Evolutionary conservation across 1,140 invertebrate species (phyloP).

Genomic region (Melitaea cinxia): DNA sequence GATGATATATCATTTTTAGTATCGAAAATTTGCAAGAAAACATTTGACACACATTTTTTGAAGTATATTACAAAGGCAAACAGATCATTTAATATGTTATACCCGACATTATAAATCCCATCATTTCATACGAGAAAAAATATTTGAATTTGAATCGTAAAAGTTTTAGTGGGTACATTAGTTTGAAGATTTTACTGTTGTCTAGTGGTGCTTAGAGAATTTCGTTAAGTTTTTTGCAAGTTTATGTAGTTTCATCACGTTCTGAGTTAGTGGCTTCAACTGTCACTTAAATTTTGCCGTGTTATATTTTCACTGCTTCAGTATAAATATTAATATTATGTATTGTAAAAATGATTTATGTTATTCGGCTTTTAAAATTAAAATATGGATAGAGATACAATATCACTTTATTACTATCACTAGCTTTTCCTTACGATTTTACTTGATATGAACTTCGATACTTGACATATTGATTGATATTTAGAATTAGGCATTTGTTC

Average conservation of each 20-base stretch:
- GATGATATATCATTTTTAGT: too few relatives aligned
- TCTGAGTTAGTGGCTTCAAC: constrained; percentile 31
- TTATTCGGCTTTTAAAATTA: too few relatives aligned
- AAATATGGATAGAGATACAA: too few relatives aligned
- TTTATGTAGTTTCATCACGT: constrained; percentile 43
- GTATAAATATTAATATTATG: constrained; percentile 14
- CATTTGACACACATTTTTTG: too few relatives aligned
- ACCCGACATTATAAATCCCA: not conserved
- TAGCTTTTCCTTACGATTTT: too few relatives aligned
- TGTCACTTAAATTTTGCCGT: constrained; percentile 26
- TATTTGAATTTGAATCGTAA: constrained; percentile 41
- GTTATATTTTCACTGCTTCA: constrained; percentile 15
- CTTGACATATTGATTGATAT: too few relatives aligned
- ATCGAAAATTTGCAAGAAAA: too few relatives aligned
- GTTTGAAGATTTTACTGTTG: constrained; percentile 47
- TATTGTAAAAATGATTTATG: not conserved
- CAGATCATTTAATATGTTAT: not conserved
- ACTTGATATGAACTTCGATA: too few relatives aligned
- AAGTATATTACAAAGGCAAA: too few relatives aligned
- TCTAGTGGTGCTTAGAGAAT: constrained; percentile 39
- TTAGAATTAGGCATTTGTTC: too few relatives aligned
- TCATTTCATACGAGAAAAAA: constrained; percentile 4
- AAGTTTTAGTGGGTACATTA: constrained; percentile 45
- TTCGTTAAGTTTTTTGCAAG: constrained; percentile 42
- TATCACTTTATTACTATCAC: too few relatives aligned